Base-by-base conservation (phyloP, 2,888 invertebrate genomes). In the Formica aserva region DNA sequence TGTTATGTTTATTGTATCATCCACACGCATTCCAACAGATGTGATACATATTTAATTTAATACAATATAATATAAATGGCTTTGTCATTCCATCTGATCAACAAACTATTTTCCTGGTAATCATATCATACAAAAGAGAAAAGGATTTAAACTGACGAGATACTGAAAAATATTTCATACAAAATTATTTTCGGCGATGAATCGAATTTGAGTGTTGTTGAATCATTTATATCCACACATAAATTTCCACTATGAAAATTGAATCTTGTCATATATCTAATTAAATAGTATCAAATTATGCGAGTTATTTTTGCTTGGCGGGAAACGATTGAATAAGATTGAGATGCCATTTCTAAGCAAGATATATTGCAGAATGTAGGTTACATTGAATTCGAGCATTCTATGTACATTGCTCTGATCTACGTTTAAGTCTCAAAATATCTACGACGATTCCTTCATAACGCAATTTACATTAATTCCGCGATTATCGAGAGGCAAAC, bases 331-430 rank as follows among this genome's bases (percentile, higher is more conserved):
- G 11, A 32, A 55, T 57, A 41, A 26, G 9, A 41, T 74, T 29
- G 18, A 74, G 15, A 13, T 60, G 29, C 32, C 29, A 78, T 62
- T 74, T 60, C 32, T 62, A 80, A 80, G 62, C 62, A 66, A 63
- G 22, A 9, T 80, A 48, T 80, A 80, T 74, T 80, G 71, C 62
- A 80, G 80, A 74, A 62, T 74, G 63, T 80, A 74, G 62, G 55
- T 77, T 76, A 76, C 76, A 76, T 76, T 18, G 66, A 76, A 76
- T 35, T 76, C 66, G 22, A 83, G 87, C 84, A 63, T 80, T 82
- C 83, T 90, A 90, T 90, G 88, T 90, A 90, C 90, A 90, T 82
- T 71, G 77, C 85, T 76, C 84, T 88, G 82, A 85, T 65, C 74
- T 82, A 82, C 76, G 45, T 38, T 82, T 35, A 52, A 29, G 41